These are phyloP conservation scores for Takifugu flavidus DNA, from an alignment of 2,113 vertebrate genomes.

Conservation along the genomic window DNA sequence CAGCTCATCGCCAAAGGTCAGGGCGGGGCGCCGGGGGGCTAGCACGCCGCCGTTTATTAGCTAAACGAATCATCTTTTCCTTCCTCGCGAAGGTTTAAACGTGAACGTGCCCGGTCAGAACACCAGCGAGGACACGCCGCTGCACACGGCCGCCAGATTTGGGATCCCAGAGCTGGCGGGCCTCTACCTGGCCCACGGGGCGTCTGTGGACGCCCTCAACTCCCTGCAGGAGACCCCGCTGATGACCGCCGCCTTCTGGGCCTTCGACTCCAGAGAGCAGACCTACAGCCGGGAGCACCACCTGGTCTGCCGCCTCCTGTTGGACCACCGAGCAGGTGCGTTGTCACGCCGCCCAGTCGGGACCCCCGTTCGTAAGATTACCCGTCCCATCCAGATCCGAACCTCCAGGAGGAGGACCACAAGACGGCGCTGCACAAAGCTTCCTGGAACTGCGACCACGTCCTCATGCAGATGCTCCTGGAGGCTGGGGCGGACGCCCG, in stretches of 20 bases:
- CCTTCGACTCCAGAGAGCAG: constrained; percentile 84
- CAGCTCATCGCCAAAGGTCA: constrained; percentile 86
- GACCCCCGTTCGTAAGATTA: background rate
- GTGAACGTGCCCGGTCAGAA: constrained; percentile 83
- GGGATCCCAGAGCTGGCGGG: constrained; percentile 84
- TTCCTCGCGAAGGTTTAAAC: constrained; percentile 78
- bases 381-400: constrained; percentile 67
- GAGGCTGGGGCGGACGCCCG: constrained; percentile 84
- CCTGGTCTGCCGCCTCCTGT: constrained; percentile 82
- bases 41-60: background rate
- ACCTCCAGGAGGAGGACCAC: constrained; percentile 83
- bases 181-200: constrained; percentile 83
- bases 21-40: background rate
- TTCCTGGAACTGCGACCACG: constrained; percentile 92
- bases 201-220: constrained; percentile 79
- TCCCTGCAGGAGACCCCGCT: constrained; percentile 85
- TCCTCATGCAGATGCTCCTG: constrained; percentile 89
- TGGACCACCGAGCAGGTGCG: constrained; percentile 80
- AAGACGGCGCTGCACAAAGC: constrained; percentile 93
- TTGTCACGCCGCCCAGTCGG: no score
- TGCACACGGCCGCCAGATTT: constrained; percentile 82
- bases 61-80: background rate
- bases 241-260: constrained; percentile 85
- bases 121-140: constrained; percentile 83
- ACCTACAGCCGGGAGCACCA: constrained; percentile 86